These are phyloP conservation scores for Myxocyprinus asiaticus DNA, from an alignment of 2,113 vertebrate genomes.

Conservation along the genomic window DNA sequence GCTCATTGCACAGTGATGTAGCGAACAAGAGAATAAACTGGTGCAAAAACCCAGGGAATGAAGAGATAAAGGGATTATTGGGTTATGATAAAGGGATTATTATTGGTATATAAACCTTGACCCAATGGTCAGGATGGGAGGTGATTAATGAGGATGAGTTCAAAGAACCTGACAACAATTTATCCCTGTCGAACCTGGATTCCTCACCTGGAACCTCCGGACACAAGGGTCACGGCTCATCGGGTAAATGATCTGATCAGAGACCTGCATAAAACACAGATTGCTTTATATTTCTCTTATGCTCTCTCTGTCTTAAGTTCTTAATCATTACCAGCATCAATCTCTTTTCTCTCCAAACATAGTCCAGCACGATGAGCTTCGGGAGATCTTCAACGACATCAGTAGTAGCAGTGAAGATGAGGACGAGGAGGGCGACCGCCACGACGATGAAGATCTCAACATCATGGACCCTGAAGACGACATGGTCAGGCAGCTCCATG, in stretches of 20 bases:
- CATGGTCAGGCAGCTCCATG: slow-evolving; percentile 82
- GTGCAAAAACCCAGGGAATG: background rate
- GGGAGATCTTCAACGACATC: slow-evolving; percentile 86
- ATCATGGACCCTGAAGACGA: slow-evolving; percentile 90
- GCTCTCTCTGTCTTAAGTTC: no score
- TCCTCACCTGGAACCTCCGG: slow-evolving; percentile 81
- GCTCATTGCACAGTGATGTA: background rate
- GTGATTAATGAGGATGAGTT: slow-evolving; percentile 88
- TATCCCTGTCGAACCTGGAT: slow-evolving; percentile 78
- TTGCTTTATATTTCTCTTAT: no score
- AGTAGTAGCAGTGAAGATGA: slow-evolving; percentile 90
- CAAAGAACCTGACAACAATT: slow-evolving; percentile 85
- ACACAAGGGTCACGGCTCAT: slow-evolving; percentile 78
- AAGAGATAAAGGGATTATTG: background rate
- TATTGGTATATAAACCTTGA: slow-evolving; percentile 75
- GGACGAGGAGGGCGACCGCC: slow-evolving; percentile 87
- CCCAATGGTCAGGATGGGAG: slow-evolving; percentile 84
- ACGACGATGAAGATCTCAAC: slow-evolving; percentile 88
- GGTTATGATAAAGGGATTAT: background rate
- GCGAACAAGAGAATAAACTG: background rate
- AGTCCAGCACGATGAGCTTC: slow-evolving; percentile 78
- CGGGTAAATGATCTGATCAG: slow-evolving; percentile 69
- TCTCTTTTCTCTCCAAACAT: background rate
- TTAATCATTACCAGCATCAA: no score
- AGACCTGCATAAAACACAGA: no score